Evolutionary conservation across 2,888 invertebrate genomes (phyloP).

Genomic region (Ophion ventricosus): DNA sequence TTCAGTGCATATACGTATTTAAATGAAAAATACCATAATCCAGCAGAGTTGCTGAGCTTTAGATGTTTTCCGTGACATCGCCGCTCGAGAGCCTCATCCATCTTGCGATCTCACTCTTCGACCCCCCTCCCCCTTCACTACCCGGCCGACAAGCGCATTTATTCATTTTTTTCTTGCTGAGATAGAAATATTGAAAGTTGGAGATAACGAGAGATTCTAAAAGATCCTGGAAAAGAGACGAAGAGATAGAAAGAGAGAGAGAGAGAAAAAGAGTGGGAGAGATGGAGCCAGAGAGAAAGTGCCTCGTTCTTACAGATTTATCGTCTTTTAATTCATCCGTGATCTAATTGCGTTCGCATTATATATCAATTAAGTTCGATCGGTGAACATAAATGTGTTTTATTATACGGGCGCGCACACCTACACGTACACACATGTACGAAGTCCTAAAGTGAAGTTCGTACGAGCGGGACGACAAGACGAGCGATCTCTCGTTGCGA

Average conservation of each 20-base stretch:
- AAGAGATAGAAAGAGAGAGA: too few species aligned
- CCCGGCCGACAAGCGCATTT: not conserved
- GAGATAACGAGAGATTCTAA: not conserved
- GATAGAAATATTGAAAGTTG: not conserved
- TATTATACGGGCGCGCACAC: constrained; percentile 14
- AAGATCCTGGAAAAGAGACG: too few species aligned
- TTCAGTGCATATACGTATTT: constrained; percentile 6
- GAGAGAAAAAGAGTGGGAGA: too few species aligned
- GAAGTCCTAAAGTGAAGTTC: not conserved
- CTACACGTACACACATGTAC: not conserved
- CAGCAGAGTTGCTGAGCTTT: constrained; percentile 32
- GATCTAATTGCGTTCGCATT: constrained; percentile 55
- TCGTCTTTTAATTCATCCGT: constrained; percentile 44
- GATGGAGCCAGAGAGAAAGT: not conserved
- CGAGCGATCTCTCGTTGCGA: constrained; percentile 51
- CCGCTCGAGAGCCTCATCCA: constrained; percentile 40
- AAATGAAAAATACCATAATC: constrained; percentile 29
- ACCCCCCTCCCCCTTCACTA: not conserved
- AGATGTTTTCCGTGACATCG: constrained; percentile 44
- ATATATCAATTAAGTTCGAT: constrained; percentile 61
- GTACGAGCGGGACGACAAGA: constrained; percentile 19
- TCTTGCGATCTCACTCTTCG: constrained; percentile 30
- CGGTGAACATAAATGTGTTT: constrained; percentile 51
- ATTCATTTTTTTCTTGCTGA: not conserved
- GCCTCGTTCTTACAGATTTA: constrained; percentile 12